These are phyloP conservation scores for Pygocentrus nattereri DNA, from an alignment of 2,797 vertebrate species.

Conservation along the genomic window DNA sequence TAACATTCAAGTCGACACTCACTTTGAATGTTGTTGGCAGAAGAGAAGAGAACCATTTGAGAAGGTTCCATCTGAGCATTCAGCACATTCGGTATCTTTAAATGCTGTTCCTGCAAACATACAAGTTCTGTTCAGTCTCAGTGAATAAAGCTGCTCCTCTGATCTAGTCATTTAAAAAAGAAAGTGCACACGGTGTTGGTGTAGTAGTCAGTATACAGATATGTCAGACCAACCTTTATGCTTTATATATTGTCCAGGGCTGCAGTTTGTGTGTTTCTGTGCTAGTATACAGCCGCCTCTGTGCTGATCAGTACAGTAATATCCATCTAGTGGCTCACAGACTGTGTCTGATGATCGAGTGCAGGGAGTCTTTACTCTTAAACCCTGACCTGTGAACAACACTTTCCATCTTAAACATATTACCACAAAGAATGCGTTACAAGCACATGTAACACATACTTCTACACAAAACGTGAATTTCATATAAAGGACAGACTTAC, in stretches of 20 bases:
- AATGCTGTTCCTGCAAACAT: slow-evolving; percentile 58
- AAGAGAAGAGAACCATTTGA: slow-evolving; percentile 57
- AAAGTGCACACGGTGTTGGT: background rate
- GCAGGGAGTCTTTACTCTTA: slow-evolving; percentile 49
- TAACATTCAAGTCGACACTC: slow-evolving; percentile 16
- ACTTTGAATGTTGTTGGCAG: slow-evolving; percentile 66
- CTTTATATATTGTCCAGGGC: slow-evolving; percentile 65
- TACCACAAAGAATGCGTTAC: too few species aligned
- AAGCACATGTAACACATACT: background rate
- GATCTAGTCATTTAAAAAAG: background rate
- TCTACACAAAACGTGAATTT: background rate
- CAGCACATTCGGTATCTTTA: slow-evolving; percentile 62
- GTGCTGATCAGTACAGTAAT: slow-evolving; percentile 19
- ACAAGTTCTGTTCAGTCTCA: slow-evolving; percentile 4
- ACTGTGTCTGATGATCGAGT: slow-evolving; percentile 39
- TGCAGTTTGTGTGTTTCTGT: slow-evolving; percentile 55
- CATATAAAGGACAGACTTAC: slow-evolving; percentile 45
- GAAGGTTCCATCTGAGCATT: slow-evolving; percentile 61
- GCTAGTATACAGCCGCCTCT: slow-evolving; percentile 45
- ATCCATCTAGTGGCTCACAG: slow-evolving; percentile 62
- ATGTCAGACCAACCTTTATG: slow-evolving; percentile 53
- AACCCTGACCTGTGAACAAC: slow-evolving; percentile 43
- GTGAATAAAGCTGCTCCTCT: background rate
- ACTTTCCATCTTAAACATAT: too few species aligned
- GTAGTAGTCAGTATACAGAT: background rate